Conservation (phyloP, 2,888 invertebrate genomes). For the Gari tellinella region DNA sequence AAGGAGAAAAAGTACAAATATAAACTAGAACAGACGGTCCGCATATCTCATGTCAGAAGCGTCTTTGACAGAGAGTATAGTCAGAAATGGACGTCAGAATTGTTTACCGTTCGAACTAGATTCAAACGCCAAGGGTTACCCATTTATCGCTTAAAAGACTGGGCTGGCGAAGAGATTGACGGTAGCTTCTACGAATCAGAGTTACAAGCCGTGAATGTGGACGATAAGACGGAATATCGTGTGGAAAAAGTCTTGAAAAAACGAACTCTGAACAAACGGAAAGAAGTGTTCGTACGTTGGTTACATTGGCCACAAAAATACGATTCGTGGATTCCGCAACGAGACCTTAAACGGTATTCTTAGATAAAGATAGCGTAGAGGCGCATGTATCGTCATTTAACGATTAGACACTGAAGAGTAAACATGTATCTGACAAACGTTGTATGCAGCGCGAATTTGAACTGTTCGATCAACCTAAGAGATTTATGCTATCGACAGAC, state of each 20-base stretch:
- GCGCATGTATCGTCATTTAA: no score
- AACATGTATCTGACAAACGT: slow-evolving; percentile 32
- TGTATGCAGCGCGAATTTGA: slow-evolving; percentile 21
- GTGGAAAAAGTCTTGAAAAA: slow-evolving; percentile 42
- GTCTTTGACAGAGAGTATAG: slow-evolving; percentile 50
- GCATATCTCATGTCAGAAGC: slow-evolving; percentile 24
- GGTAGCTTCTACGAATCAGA: slow-evolving; percentile 48
- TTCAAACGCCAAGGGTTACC: slow-evolving; percentile 33
- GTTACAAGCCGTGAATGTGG: slow-evolving; percentile 38
- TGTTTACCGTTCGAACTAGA: slow-evolving; percentile 34
- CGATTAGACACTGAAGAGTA: no score
- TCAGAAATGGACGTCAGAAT: slow-evolving; percentile 50
- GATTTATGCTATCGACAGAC: slow-evolving; percentile 12
- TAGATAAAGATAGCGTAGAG: no score
- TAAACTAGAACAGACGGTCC: slow-evolving; percentile 40
- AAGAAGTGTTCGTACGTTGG: slow-evolving; percentile 48
- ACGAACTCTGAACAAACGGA: slow-evolving; percentile 19
- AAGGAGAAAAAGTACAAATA: slow-evolving; percentile 9
- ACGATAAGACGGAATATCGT: slow-evolving; percentile 29
- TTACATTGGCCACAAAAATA: slow-evolving; percentile 58
- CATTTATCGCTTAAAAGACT: slow-evolving; percentile 33
- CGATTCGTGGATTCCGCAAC: slow-evolving; percentile 22
- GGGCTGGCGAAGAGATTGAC: slow-evolving; percentile 30
- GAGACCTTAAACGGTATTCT: neutral
- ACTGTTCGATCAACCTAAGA: slow-evolving; percentile 18